phyloP scores from a whole-genome alignment of 2,113 vertebrate genomes.

The Oostethus manadensis region DNA sequence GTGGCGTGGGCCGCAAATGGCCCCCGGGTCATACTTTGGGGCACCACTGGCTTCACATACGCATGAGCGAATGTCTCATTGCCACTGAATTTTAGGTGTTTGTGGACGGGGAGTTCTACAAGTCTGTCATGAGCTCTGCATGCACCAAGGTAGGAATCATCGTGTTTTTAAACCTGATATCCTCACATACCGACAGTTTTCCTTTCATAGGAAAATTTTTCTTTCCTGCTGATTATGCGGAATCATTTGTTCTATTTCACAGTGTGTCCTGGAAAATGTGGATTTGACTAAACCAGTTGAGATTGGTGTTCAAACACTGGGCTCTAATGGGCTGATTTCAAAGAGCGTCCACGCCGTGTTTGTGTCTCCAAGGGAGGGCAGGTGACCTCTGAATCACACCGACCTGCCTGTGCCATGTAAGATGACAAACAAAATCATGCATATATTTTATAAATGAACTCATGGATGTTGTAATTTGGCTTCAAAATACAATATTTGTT shows the following conservation, averaged over 20 bases:
- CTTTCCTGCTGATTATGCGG: too few species aligned
- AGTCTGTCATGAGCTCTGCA: slow-evolving; percentile 59
- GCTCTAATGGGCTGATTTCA: slow-evolving; percentile 56
- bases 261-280: slow-evolving; percentile 61
- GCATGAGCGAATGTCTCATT: background rate
- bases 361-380: slow-evolving; percentile 7
- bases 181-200: too few species aligned
- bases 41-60: too few species aligned
- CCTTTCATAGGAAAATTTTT: too few species aligned
- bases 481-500: too few species aligned
- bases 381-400: slow-evolving; percentile 10
- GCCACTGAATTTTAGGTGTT: slow-evolving; percentile 33
- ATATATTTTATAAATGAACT: too few species aligned
- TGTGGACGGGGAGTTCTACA: slow-evolving; percentile 47
- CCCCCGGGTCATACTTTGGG: too few species aligned
- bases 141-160: slow-evolving; percentile 50
- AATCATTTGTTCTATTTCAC: background rate
- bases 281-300: slow-evolving; percentile 34
- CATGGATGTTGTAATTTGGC: too few species aligned
- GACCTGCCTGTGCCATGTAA: background rate
- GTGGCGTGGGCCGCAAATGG: too few species aligned
- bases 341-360: slow-evolving; percentile 29
- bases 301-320: slow-evolving; percentile 52
- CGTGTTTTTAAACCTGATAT: background rate
- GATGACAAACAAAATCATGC: background rate